Evolutionary conservation across 2,113 vertebrate species (phyloP), one percentile per base, ranked within the genome.

Genomic region (Brachypodius melanocephalos): DNA sequence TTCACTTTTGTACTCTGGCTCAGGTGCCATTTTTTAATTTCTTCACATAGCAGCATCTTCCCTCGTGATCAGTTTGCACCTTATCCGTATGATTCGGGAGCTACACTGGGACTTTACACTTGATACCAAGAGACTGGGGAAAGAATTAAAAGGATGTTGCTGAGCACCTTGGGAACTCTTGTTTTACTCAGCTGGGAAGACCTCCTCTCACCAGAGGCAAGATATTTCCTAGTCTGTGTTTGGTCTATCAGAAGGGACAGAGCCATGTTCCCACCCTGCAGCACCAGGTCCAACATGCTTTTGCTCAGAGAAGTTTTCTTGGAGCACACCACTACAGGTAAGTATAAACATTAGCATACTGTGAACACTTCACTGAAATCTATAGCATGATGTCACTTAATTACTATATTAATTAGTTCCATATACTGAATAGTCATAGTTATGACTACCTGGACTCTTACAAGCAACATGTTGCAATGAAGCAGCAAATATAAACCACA

Each of bases 401-500:
- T 85, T 87, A 61, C 59, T 93, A 22, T 12, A 57, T 75, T 75
- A 88, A 74, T 79, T 81, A 45, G 57, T 78, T 88, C 62, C 48
- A 43, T 89, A 69, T 69, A 55, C 19, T 14, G n/a, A 83, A 92
- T 66, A 78, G 61, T 52, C 81, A 59, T 24, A 52, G 67, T 74
- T 93, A 88, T 57, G 78, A 61, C 68, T 96, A 93, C 72, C 72
- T 85, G 86, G 67, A 77, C 62, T 73, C 24, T 63, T 91, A 34
- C 69, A 80, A 91, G 89, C 77, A 93, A 73, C 40, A 89, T 45
- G 36, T 71, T 66, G 48, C 92, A 96, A 94, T 73, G 88, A 88
- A 76, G 80, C 81, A 90, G 82, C 90, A 93, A 97, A 95, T 92
- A 69, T 71, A 84, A 89, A 95, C 83, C 94, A 62, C 51, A 96